Evolutionary conservation across 2,113 vertebrate species (phyloP).

Genomic region (Glaucomys volans): DNA sequence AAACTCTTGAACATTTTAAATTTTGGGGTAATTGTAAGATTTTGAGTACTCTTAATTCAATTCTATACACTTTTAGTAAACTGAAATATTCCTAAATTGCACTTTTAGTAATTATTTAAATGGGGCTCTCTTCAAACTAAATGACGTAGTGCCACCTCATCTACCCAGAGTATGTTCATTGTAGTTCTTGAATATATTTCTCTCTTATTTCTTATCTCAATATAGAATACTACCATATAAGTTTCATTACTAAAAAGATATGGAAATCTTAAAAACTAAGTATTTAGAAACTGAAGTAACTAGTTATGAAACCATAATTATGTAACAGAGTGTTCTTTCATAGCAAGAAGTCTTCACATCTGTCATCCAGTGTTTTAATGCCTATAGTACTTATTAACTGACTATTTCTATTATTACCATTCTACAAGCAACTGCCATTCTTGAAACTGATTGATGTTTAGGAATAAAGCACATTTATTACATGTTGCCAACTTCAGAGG

Average conservation of each 20-base stretch:
- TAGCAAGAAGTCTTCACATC: conserved; percentile 66
- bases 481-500: conserved; percentile 84
- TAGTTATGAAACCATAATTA: conserved; percentile 83
- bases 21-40: not conserved
- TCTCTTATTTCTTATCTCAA: conserved; percentile 31
- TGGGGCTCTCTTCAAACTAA: not conserved
- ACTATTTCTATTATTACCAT: conserved; percentile 84
- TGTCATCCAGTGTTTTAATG: conserved; percentile 80
- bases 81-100: not conserved
- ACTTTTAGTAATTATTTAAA: conserved; percentile 13
- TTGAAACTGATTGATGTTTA: conserved; percentile 87
- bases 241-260: conserved; percentile 61
- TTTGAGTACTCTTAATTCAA: not conserved
- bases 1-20: conserved; percentile 28
- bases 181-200: conserved; percentile 52
- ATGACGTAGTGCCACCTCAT: conserved; percentile 21
- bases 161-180: not conserved
- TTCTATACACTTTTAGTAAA: not conserved
- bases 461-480: conserved; percentile 87
- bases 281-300: conserved; percentile 81
- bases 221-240: conserved; percentile 45
- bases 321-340: conserved; percentile 76
- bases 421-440: conserved; percentile 83
- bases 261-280: conserved; percentile 74
- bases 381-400: conserved; percentile 79